These are phyloP conservation scores for Gopherus evgoodei DNA, from an alignment of 2,113 vertebrate genomes.

Conservation along the genomic window DNA sequence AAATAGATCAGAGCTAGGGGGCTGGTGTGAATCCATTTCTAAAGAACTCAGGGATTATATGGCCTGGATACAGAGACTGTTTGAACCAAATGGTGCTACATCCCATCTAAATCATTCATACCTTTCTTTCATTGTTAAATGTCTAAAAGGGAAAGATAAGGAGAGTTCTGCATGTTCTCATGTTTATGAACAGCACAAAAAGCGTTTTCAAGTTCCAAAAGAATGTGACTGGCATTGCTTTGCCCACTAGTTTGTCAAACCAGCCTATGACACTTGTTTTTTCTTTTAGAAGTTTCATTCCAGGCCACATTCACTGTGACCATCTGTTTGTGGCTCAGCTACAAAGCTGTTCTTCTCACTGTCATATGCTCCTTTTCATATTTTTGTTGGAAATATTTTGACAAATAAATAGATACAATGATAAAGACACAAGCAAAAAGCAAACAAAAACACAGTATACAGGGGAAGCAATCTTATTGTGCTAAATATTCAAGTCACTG, in stretches of 20 bases:
- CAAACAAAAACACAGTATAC: background rate
- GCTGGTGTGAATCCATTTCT: background rate
- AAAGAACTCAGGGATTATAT: background rate
- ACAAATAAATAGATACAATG: background rate
- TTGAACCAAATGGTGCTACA: background rate
- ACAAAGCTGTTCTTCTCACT: background rate
- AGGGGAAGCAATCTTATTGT: background rate
- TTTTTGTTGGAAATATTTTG: background rate
- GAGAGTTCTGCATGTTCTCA: too few relatives aligned
- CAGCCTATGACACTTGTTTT: background rate
- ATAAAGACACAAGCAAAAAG: background rate
- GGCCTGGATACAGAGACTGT: background rate
- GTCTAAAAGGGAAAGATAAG: background rate
- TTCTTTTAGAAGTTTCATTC: background rate
- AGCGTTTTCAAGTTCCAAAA: background rate
- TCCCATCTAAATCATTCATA: background rate
- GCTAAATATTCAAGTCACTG: background rate
- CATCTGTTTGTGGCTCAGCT: background rate
- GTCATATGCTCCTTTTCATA: background rate
- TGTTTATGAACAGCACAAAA: background rate
- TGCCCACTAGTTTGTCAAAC: background rate
- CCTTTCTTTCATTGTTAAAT: background rate
- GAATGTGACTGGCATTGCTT: background rate
- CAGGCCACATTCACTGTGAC: background rate
- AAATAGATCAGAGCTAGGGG: background rate